A percentile compares a stretch with the other conserved stretches of the same genome.
phyloP scores from a whole-genome alignment of 2,888 invertebrate genomes.

The Scotopteryx bipunctaria region DNA sequence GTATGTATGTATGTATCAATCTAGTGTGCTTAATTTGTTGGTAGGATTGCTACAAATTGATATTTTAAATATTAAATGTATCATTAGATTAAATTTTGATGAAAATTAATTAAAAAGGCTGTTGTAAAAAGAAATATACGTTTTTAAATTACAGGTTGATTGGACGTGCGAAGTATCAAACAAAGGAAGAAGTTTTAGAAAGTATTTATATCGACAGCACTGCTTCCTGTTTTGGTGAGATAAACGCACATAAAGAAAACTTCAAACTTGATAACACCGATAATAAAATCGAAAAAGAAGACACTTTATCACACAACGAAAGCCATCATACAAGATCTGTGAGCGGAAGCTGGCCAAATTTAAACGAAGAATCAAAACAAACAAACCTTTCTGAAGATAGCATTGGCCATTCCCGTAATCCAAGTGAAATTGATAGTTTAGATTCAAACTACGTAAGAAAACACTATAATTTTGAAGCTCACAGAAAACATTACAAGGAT shows the following conservation, averaged over 20 bases:
- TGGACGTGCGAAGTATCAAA: slow-evolving; percentile 77
- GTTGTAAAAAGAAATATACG: not conserved
- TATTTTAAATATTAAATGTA: too few species aligned
- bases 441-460: slow-evolving; percentile 84
- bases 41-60: too few species aligned
- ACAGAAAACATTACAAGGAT: slow-evolving; percentile 72
- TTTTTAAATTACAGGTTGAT: slow-evolving; percentile 66
- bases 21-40: too few species aligned
- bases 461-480: slow-evolving; percentile 80
- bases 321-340: slow-evolving; percentile 70
- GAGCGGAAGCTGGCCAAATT: slow-evolving; percentile 77
- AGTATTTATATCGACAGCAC: slow-evolving; percentile 80
- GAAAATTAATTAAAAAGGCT: too few species aligned
- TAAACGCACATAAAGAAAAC: slow-evolving; percentile 70
- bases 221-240: slow-evolving; percentile 78
- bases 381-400: slow-evolving; percentile 77
- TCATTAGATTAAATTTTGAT: too few species aligned
- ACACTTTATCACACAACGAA: slow-evolving; percentile 61
- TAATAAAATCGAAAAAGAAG: slow-evolving; percentile 66
- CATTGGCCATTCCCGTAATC: slow-evolving; percentile 76
- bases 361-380: slow-evolving; percentile 72
- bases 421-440: slow-evolving; percentile 83
- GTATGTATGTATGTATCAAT: too few species aligned
- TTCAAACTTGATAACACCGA: slow-evolving; percentile 55
- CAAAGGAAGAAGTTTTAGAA: slow-evolving; percentile 79